phyloP scores from a whole-genome alignment of 2,888 invertebrate species.

The Drosophila robusta region DNA sequence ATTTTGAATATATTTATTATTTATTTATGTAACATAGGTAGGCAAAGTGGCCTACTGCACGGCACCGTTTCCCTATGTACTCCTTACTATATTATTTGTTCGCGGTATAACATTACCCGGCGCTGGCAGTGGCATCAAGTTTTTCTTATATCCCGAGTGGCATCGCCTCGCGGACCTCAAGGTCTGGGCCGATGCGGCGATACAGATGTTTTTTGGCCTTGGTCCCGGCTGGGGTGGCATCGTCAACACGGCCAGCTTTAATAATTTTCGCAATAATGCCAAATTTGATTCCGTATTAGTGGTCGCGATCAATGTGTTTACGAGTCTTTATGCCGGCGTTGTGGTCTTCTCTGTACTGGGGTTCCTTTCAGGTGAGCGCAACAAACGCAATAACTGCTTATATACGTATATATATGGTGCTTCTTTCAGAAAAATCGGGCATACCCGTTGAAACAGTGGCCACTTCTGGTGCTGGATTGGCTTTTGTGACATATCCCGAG shows the following conservation, averaged over 20 bases:
- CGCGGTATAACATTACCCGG: conserved; percentile 93
- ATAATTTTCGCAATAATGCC: conserved; percentile 90
- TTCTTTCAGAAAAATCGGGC: conserved; percentile 87
- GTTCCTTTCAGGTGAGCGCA: conserved; percentile 87
- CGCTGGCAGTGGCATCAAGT: conserved; percentile 90
- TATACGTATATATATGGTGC: neutral
- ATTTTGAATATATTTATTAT: neutral
- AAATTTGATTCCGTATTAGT: conserved; percentile 88
- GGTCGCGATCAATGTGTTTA: conserved; percentile 90
- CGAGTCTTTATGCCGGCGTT: conserved; percentile 92
- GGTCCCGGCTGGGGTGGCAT: conserved; percentile 95
- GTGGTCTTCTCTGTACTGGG: conserved; percentile 93
- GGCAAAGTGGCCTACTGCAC: conserved; percentile 92
- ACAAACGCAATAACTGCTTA: neutral
- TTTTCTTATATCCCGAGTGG: conserved; percentile 93
- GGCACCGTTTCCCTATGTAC: conserved; percentile 92
- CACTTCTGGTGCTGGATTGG: conserved; percentile 91
- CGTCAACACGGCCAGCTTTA: conserved; percentile 94
- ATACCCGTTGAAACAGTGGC: conserved; percentile 91
- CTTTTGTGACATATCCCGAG: conserved; percentile 92
- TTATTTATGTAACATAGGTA: conserved; percentile 61
- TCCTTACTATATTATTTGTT: conserved; percentile 90
- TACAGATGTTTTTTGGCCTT: conserved; percentile 96
- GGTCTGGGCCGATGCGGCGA: conserved; percentile 96
- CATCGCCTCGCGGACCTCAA: conserved; percentile 90